These are phyloP conservation scores for Nycticorax nycticorax DNA, from an alignment of 2,113 vertebrate species.

Conservation along the genomic window DNA sequence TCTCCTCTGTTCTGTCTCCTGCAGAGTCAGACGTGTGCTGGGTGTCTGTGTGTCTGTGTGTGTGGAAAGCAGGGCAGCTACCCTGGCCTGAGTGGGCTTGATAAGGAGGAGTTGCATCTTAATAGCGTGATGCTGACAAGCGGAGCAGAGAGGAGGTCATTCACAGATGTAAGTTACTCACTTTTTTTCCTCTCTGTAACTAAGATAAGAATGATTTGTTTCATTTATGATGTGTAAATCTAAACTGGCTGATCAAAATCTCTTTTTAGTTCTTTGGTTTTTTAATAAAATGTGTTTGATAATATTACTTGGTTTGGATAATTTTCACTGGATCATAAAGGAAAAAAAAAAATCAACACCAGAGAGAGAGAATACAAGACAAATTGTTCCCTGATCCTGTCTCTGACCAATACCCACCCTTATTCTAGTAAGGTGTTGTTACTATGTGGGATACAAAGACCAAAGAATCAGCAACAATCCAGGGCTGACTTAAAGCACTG, in stretches of 20 bases:
- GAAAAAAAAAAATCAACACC: background rate
- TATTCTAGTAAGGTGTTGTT: background rate
- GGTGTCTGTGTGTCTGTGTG: background rate
- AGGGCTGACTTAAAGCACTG: background rate
- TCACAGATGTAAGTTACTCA: background rate
- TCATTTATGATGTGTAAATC: background rate
- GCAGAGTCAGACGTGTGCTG: background rate
- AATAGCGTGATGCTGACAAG: background rate
- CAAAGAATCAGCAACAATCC: background rate
- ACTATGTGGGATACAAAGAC: background rate
- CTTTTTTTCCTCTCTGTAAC: background rate
- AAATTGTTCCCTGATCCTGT: background rate
- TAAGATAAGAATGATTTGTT: background rate
- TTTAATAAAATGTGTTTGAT: background rate
- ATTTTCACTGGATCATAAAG: background rate
- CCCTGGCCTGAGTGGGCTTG: background rate
- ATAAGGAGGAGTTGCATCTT: background rate
- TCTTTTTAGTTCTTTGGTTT: background rate
- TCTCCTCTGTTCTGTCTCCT: background rate
- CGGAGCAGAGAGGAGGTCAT: background rate
- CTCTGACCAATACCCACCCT: background rate
- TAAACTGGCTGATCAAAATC: background rate
- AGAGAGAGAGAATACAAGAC: background rate
- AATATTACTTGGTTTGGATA: background rate
- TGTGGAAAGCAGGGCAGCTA: background rate